Conservation (phyloP, 2,113 vertebrate genomes). For the Spheniscus mendiculus region DNA sequence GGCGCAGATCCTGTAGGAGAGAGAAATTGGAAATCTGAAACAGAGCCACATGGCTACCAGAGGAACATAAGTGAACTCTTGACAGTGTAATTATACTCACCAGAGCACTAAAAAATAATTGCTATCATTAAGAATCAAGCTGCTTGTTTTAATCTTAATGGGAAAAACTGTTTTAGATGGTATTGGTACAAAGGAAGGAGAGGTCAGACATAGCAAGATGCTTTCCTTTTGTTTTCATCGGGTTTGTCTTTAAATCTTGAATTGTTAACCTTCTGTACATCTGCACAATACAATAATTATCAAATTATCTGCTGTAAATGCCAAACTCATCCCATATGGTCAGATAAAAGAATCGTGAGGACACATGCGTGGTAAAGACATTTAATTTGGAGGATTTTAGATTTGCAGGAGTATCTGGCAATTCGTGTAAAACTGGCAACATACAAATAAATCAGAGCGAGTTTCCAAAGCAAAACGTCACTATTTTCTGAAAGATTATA, state of each 20-base stretch:
- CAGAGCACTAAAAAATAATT: slow-evolving; percentile 38
- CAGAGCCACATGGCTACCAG: background rate
- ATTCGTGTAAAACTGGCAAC: background rate
- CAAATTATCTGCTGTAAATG: background rate
- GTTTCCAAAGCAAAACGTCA: background rate
- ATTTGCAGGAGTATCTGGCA: background rate
- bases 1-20: background rate
- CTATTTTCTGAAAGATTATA: background rate
- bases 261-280: background rate
- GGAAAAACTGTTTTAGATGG: background rate
- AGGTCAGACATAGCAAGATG: background rate
- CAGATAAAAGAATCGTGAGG: accelerated
- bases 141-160: slow-evolving; percentile 19
- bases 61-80: background rate
- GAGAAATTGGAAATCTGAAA: background rate
- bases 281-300: background rate
- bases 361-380: background rate
- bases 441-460: background rate
- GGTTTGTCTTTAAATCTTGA: background rate
- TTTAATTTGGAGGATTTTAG: background rate
- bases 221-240: background rate
- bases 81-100: background rate
- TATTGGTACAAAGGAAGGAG: background rate
- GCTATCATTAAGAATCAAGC: slow-evolving; percentile 23
- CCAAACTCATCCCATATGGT: background rate